These are phyloP conservation scores for Amblyjoppa proteus DNA, from an alignment of 2,888 invertebrate species.

Conservation along the genomic window DNA sequence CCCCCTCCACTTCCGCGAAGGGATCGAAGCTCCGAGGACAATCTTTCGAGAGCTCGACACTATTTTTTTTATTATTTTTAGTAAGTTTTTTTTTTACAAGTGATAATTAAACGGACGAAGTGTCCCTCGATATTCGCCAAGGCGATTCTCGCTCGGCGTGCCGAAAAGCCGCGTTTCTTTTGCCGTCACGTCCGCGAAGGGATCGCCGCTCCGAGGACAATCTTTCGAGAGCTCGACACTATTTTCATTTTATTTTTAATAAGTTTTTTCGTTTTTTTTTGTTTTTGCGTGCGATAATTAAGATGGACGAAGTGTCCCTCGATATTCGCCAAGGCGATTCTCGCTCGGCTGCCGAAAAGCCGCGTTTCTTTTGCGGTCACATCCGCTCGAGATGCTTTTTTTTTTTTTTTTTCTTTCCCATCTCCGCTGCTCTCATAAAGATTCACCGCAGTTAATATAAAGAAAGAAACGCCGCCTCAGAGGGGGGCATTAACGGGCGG, in stretches of 20 bases:
- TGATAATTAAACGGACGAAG: constrained; percentile 41
- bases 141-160: constrained; percentile 26
- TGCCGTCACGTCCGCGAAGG: constrained; percentile 61
- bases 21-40: constrained; percentile 23
- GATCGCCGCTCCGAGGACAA: constrained; percentile 22
- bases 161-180: constrained; percentile 46
- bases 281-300: constrained; percentile 26
- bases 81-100: neutral
- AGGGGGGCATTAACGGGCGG: constrained; percentile 76
- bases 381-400: constrained; percentile 53
- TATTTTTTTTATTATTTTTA: constrained; percentile 12
- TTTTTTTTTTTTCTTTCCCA: constrained; percentile 14
- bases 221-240: constrained; percentile 22
- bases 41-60: constrained; percentile 28
- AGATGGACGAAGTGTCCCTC: constrained; percentile 41
- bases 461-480: constrained; percentile 74
- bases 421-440: constrained; percentile 71
- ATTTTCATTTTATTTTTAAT: constrained; percentile 7
- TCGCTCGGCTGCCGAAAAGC: constrained; percentile 26
- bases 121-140: constrained; percentile 44
- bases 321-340: constrained; percentile 42
- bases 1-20: neutral
- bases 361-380: constrained; percentile 60
- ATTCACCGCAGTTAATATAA: constrained; percentile 77
- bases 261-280: neutral